Evolutionary conservation across 2,797 vertebrate genomes (phyloP).

Genomic region (Thamnophis elegans): DNA sequence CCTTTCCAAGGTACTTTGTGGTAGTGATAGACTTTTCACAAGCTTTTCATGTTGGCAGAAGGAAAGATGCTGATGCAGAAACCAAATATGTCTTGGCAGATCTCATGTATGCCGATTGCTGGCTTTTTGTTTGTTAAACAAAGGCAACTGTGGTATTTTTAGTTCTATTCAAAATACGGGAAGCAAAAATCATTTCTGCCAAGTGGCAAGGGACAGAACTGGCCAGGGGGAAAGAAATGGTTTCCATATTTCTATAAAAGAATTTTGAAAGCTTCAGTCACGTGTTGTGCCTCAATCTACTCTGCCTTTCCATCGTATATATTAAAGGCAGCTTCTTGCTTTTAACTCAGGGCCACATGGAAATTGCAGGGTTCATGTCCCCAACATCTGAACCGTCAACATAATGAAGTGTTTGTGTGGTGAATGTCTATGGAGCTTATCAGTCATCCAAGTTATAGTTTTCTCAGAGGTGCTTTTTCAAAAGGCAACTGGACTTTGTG

Average conservation of each 20-base stretch:
- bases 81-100: constrained; percentile 35
- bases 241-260: constrained; percentile 50
- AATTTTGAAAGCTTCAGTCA: constrained; percentile 15
- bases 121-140: constrained; percentile 37
- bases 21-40: constrained; percentile 19
- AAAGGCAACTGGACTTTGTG: neutral
- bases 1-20: constrained; percentile 18
- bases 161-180: constrained; percentile 41
- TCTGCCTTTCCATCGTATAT: neutral
- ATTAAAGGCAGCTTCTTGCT: neutral
- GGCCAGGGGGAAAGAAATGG: constrained; percentile 46
- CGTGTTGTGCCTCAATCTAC: neutral
- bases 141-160: constrained; percentile 47
- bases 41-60: neutral
- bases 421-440: neutral
- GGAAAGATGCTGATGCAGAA: constrained; percentile 30
- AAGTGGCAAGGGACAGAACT: constrained; percentile 50
- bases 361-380: neutral
- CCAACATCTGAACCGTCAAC: neutral
- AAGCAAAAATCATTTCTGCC: constrained; percentile 47
- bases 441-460: neutral
- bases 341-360: neutral
- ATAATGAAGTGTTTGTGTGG: neutral
- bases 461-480: neutral
- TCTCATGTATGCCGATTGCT: constrained; percentile 25